Base-by-base conservation (phyloP, 2,113 vertebrate genomes). In the Leptocoma aspasia region DNA sequence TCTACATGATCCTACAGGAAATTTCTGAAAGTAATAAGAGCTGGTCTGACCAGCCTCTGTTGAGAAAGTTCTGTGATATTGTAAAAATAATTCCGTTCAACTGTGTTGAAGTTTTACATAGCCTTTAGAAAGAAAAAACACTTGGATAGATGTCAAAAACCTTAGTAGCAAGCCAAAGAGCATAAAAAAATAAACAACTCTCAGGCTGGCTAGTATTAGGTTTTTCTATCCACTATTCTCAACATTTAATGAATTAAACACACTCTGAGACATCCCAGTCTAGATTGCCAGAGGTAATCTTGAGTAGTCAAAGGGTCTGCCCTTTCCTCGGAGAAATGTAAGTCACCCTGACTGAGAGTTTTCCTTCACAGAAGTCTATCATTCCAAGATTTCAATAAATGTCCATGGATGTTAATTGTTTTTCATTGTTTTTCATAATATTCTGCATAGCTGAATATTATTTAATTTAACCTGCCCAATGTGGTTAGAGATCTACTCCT, bases 351-450 rank as follows among this genome's bases (percentile, higher is more conserved):
- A 27, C 28, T 71, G 56, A 50, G 8, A 54, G 15, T 11, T 85
- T 85, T 76, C 2, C 7, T 90, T 63, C 33, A 61, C 1, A 15
- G 16, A 72, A 66, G 15, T 39, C 59, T 70, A 3, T 50, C 17
- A 71, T 81, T 17, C 33, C 21, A 75, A 68, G 3, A 68, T 54
- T 68, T 76, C 57, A 84, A 2, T 71, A 78, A 71, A 78, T 37
- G 19, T 35, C 26, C 8, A 2, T 10, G 27, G 10, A 5, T 1
- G 3, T 6, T 41, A 37, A 78, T 7, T 82, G 17, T 0, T 80
- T 80, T 69, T 30, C 6, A 30, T 23, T 61, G 7, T 64, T 88
- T 88, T 73, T 28, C 22, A 5, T 39, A 63, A 45, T 50, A 83
- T 77, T 45, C 21, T 64, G 3, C 18, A 41, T 13, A 59, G 41